Base-by-base conservation (phyloP, 2,113 vertebrate species). In the Ageneiosus marmoratus region DNA sequence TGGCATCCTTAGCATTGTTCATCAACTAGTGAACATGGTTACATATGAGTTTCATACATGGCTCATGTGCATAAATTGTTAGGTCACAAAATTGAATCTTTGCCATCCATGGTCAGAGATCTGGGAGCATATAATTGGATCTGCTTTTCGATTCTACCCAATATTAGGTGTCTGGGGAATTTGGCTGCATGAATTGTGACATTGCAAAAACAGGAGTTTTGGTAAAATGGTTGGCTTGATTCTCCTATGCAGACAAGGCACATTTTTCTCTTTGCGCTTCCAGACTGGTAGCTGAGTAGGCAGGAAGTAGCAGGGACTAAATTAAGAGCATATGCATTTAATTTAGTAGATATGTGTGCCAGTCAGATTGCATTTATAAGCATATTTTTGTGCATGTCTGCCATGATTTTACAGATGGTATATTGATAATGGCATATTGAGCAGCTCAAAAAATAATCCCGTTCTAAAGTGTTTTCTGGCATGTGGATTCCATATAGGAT, bases 281-380 rank as follows among this genome's bases (percentile, higher is more conserved):
- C 18, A 37, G 63, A 8, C 32, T 67, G 32, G 63, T 67, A 34
- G 8, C 32, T 10, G 32, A 37, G 16, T 67, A 20, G 32, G 20
- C 3, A 34, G 60, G 60, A 65, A 67, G 1, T 20, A 37, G 16
- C 63, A 67, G 9, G 20, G 32, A 20, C 29, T 65, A 20, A 65
- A 34, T 9, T 65, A 34, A 8, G 98, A 98, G 85, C 99, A 98
- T 86, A 98, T 99, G 97, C 97, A 97, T 56, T 96, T 96, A 92
- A 97, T 97, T 98, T 89, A 92, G 94, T 91, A 72, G 20, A 9
- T 34, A 6, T 24, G 37, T 41, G 13, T 46, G 46, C 8, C n/a
- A 20, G n/a, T 5, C 22, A 10, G 46, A 18, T 51, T 65, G 27
- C 2, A 18, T 32, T 65, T 44, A 32, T 51, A 20, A 65, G 29